These are phyloP conservation scores for Nothobranchius kuhntae DNA, from an alignment of 2,113 vertebrate genomes.

Conservation along the genomic window DNA sequence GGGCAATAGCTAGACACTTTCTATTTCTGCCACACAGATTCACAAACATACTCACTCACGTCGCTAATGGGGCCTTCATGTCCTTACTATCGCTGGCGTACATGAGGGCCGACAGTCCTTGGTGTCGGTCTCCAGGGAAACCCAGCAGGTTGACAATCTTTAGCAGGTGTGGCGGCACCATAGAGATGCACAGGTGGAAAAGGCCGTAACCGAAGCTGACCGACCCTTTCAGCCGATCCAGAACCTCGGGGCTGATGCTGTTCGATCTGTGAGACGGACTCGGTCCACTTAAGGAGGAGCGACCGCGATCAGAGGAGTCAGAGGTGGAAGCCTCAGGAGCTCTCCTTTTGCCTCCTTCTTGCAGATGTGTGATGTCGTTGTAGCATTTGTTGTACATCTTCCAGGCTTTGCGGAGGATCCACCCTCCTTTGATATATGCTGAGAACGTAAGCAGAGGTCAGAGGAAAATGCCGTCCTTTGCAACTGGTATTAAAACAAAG, in stretches of 20 bases:
- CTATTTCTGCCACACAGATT: constrained; percentile 18
- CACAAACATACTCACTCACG: constrained; percentile 94
- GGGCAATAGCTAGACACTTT: background rate
- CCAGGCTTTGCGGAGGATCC: constrained; percentile 99
- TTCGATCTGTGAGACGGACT: constrained; percentile 82
- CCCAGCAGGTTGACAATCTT: constrained; percentile 99
- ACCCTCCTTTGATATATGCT: constrained; percentile 99
- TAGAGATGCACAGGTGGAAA: constrained; percentile 99
- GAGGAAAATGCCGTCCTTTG: background rate
- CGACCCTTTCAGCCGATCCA: constrained; percentile 95
- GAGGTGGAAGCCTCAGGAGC: constrained; percentile 77
- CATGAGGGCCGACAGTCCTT: constrained; percentile 92
- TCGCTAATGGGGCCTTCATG: constrained; percentile 99
- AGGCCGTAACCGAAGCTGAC: constrained; percentile 98
- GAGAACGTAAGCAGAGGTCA: constrained; percentile 14
- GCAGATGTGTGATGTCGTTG: constrained; percentile 91
- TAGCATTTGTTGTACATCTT: constrained; percentile 99
- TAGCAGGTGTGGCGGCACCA: constrained; percentile 99
- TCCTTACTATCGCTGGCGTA: constrained; percentile 97
- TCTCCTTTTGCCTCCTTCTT: constrained; percentile 86
- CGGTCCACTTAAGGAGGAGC: constrained; percentile 77
- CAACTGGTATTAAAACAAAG: background rate
- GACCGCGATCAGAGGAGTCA: constrained; percentile 79
- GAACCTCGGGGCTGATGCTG: constrained; percentile 86
- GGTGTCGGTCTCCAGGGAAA: constrained; percentile 96